A percentile compares a stretch with the other conserved stretches of the same genome.
phyloP scores from a whole-genome alignment of 2,888 invertebrate genomes.

The Neoascia interrupta region DNA sequence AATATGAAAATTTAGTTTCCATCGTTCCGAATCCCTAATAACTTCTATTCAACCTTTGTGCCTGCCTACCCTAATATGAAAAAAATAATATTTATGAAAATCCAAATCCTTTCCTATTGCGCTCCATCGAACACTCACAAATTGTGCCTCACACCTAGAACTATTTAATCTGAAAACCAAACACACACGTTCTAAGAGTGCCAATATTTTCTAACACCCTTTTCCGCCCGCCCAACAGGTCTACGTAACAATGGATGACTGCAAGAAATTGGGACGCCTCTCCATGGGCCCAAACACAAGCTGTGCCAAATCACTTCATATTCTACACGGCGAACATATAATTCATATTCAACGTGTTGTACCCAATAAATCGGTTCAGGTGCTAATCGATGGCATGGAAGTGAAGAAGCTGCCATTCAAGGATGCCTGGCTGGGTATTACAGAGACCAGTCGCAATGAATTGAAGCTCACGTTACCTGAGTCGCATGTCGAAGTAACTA shows the following conservation, averaged over 20 bases:
- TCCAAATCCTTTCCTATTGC: slow-evolving; percentile 34
- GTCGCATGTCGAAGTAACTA: slow-evolving; percentile 86
- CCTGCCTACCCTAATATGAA: too few species aligned
- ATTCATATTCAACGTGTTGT: slow-evolving; percentile 81
- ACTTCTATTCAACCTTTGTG: not conserved
- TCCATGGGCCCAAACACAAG: slow-evolving; percentile 76
- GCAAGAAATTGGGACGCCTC: slow-evolving; percentile 80
- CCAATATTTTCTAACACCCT: slow-evolving; percentile 19
- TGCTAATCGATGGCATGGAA: slow-evolving; percentile 77
- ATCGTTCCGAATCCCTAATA: slow-evolving; percentile 9
- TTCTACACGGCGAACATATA: slow-evolving; percentile 84
- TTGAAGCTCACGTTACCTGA: slow-evolving; percentile 83
- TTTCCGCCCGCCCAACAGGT: slow-evolving; percentile 79
- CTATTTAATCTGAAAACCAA: slow-evolving; percentile 15
- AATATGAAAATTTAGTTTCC: not conserved
- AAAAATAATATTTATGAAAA: too few species aligned
- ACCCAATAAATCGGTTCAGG: slow-evolving; percentile 75
- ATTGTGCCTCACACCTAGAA: slow-evolving; percentile 14
- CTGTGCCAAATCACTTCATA: slow-evolving; percentile 86
- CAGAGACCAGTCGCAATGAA: slow-evolving; percentile 82
- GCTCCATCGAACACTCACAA: slow-evolving; percentile 18
- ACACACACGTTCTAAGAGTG: slow-evolving; percentile 13
- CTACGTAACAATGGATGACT: slow-evolving; percentile 86
- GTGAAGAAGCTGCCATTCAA: slow-evolving; percentile 80
- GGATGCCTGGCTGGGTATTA: slow-evolving; percentile 83